Evolutionary conservation across 1,140 invertebrate genomes (phyloP).

Genomic region (Caenorhabditis brenneri): DNA sequence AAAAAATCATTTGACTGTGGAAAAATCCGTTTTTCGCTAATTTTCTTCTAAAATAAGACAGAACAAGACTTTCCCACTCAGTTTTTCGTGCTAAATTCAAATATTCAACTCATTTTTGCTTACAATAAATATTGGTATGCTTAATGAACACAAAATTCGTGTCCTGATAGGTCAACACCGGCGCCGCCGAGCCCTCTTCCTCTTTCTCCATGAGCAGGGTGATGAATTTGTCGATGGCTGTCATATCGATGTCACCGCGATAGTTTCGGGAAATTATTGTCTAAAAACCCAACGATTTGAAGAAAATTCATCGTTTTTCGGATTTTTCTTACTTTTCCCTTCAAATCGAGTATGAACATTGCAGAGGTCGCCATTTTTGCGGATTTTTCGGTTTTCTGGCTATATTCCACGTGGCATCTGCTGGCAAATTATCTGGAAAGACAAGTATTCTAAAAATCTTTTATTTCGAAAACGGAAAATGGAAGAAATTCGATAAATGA

Average conservation of each 20-base stretch:
- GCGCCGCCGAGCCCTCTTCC: conserved; percentile 74
- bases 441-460: neutral
- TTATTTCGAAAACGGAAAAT: too few species aligned
- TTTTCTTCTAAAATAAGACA: too few species aligned
- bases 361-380: conserved; percentile 77
- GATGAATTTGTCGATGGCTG: conserved; percentile 98
- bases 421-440: neutral
- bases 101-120: too few species aligned
- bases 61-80: too few species aligned
- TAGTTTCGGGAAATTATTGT: conserved; percentile 96
- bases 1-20: too few species aligned
- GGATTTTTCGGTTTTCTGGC: neutral
- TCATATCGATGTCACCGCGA: conserved; percentile 93
- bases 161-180: conserved; percentile 82
- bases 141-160: conserved; percentile 97
- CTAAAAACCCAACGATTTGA: conserved; percentile 53
- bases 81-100: too few species aligned
- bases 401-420: neutral
- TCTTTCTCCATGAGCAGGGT: conserved; percentile 84
- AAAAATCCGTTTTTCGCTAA: neutral
- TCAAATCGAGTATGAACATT: conserved; percentile 95
- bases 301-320: too few species aligned
- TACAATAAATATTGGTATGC: conserved; percentile 91
- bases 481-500: conserved; percentile 34
- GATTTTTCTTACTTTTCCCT: conserved; percentile 83